Conservation (phyloP, 1,140 invertebrate genomes). For the Pachypeltis micranthus region DNA sequence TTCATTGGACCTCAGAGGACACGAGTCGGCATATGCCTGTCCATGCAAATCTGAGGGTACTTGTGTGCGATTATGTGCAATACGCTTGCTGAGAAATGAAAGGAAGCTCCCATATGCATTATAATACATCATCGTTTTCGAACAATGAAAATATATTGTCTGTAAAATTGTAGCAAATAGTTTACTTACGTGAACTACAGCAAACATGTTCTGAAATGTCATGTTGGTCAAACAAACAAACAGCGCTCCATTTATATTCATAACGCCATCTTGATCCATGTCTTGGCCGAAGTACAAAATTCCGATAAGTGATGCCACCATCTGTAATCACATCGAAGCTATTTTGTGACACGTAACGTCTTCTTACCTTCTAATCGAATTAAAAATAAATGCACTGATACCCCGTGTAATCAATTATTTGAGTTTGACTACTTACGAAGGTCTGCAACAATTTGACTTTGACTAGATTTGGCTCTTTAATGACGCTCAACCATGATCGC, state of each 20-base stretch:
- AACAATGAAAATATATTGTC: no score
- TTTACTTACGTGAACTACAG: slow-evolving; percentile 70
- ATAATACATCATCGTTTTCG: no score
- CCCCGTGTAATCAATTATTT: background rate
- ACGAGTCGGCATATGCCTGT: no score
- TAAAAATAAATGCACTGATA: background rate
- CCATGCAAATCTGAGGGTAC: no score
- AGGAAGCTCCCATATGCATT: no score
- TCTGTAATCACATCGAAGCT: slow-evolving; percentile 45
- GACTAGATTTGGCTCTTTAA: slow-evolving; percentile 80
- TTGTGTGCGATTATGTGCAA: no score
- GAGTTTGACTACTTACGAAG: slow-evolving; percentile 61
- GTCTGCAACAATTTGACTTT: slow-evolving; percentile 81
- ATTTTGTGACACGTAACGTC: no score
- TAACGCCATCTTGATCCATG: slow-evolving; percentile 74
- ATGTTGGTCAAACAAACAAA: slow-evolving; percentile 87
- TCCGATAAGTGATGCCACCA: slow-evolving; percentile 75
- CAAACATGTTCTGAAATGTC: slow-evolving; percentile 85
- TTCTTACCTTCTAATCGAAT: no score
- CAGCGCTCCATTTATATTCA: slow-evolving; percentile 92
- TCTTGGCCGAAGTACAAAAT: slow-evolving; percentile 79
- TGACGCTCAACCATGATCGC: slow-evolving; percentile 75
- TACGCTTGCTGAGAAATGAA: no score
- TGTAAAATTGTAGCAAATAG: no score
- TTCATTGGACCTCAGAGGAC: no score